Evolutionary conservation across 2,888 invertebrate species (phyloP).

Genomic region (Zele albiditarsus): DNA sequence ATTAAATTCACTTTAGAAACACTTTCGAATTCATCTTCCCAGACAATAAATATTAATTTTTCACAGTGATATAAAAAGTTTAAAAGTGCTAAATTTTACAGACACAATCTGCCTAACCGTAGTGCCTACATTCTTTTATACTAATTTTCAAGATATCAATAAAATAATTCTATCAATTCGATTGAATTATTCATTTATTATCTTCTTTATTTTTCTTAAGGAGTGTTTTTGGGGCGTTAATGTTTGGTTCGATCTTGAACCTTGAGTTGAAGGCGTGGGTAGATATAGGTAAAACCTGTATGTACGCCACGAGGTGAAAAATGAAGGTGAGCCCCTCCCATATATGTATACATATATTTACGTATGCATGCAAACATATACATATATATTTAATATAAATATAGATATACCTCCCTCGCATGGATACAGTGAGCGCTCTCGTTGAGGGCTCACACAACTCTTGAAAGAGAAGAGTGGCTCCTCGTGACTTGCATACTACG

Average conservation of each 20-base stretch:
- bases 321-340: slow-evolving; percentile 41
- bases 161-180: background rate
- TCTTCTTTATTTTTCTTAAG: background rate
- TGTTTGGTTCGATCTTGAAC: slow-evolving; percentile 13
- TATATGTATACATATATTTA: background rate
- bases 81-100: no score
- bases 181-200: background rate
- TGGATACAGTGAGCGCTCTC: background rate
- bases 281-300: background rate
- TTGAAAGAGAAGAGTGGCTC: slow-evolving; percentile 27
- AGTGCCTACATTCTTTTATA: no score
- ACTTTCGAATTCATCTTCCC: no score
- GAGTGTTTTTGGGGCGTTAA: background rate
- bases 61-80: no score
- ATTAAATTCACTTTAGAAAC: no score
- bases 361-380: background rate
- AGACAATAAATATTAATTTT: no score
- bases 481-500: slow-evolving; percentile 42
- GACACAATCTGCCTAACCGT: no score
- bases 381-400: background rate
- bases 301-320: slow-evolving; percentile 35
- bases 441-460: background rate
- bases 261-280: slow-evolving; percentile 26
- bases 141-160: background rate
- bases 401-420: slow-evolving; percentile 8